Evolutionary conservation across 2,888 invertebrate species (phyloP), one percentile per base, ranked within the genome.

Genomic region (Seira sanloemensis): DNA sequence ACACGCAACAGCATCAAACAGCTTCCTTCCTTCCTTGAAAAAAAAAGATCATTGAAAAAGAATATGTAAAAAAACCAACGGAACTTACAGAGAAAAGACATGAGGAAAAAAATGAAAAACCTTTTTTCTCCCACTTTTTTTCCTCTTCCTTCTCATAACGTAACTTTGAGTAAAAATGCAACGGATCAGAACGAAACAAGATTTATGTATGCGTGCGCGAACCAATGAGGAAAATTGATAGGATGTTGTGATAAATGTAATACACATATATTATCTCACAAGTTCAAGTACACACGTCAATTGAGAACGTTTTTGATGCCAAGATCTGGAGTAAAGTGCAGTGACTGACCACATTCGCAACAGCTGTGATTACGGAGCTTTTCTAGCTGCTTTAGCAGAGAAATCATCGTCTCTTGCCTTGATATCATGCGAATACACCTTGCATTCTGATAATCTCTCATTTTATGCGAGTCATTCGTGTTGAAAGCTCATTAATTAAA

Each of bases 131-230:
- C 62, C 62, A 62, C 62, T 62, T 62, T 62, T 21, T 23, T 21
- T 21, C 37, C 12, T 4, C 50, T 50, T 50, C 16, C 50, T 50
- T 50, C n/a, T 62, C n/a, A 72, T 83, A 83, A 83, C 83, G 83
- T 78, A 83, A 83, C 83, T 78, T 78, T 25, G 83, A 68, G 83
- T 83, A 83, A 68, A 71, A 78, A 74, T 46, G 58, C 75, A 81
- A 62, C 81, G 73, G 68, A 73, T 73, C 73, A 54, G 66, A 79
- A 78, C 78, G 65, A 24, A 46, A 54, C 23, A 27, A 65, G 27
- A 69, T 24, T 50, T 73, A 46, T 37, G 58, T 58, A 77, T 69
- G 75, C 37, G 65, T 67, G 76, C 50, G 23, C 26, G 58, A 71
- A 65, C 37, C 25, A 66, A 65, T 21, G 62, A 16, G 23, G n/a